Evolutionary conservation across 2,888 invertebrate species (phyloP), one percentile per base, ranked within the genome.

Genomic region (Dysmachus trigonus): DNA sequence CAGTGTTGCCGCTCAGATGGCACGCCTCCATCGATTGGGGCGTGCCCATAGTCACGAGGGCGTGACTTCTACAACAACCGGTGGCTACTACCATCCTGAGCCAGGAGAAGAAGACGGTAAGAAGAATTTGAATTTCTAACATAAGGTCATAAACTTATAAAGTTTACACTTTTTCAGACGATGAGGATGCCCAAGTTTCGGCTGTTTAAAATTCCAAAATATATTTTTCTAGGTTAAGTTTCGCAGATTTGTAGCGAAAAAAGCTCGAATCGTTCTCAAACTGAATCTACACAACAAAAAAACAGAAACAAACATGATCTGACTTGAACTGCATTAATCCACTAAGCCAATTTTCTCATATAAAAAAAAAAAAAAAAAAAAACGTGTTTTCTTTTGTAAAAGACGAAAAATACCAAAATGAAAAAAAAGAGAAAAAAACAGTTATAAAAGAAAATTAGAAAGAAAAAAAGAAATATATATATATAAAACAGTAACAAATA

Each of bases 1-100:
- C 93, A 96, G 95, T 90, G 95, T 97, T 88, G 97, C 97, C 82
- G 96, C 97, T 85, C 97, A 97, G 91, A 96, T 97, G 94, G 96
- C 97, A 89, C 94, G 97, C 87, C 94, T 96, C 89, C 96, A 96
- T 92, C 94, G 96, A 89, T 93, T 97, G 88, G 96, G 96, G 89
- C 94, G 97, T 89, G 96, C 97, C 81, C 96, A 97, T 93, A 96
- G 96, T 88, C 96, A 97, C 92, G 97, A 97, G 92, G 97, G 97
- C 89, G 96, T 97, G 88, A 95, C 96, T 87, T 94, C 73, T 33
- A 74, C 81, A 72, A 33, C 30, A 18, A 31, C 62, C 10, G 41
- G 51, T 27, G 30, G 82, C 13, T 88, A 88, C 73, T 87, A 87
- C 86, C 88, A 88, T 73, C 87, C 87, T n/a, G 87, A 88, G 38